Percentiles rank a stretch among this genome's conserved stretches.
Evolutionary conservation across 2,888 invertebrate species (phyloP).

Genomic region (Trachelus stipa): DNA sequence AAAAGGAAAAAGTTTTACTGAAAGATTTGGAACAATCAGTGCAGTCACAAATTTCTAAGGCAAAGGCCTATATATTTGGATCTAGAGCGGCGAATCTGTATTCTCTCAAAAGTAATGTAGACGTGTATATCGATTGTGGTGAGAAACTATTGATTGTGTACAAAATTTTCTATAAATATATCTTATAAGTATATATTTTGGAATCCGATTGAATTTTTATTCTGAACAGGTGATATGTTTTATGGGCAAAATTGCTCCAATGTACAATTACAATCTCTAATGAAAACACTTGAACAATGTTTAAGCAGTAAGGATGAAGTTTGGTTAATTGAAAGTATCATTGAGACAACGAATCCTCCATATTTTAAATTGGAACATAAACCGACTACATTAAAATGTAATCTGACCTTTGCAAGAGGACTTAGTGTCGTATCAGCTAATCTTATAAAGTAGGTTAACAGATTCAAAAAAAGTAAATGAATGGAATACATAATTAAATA

Average conservation of each 20-base stretch:
- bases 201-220: not conserved
- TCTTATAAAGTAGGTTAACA: conserved; percentile 50
- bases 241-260: not conserved
- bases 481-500: conserved; percentile 16
- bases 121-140: conserved; percentile 30
- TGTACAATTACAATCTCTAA: conserved; percentile 29
- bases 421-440: conserved; percentile 71
- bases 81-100: conserved; percentile 70
- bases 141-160: not conserved
- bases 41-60: conserved; percentile 10
- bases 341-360: conserved; percentile 70
- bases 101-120: conserved; percentile 24
- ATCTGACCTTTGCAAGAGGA: conserved; percentile 72
- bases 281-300: conserved; percentile 25
- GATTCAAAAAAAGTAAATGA: not conserved
- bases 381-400: conserved; percentile 68
- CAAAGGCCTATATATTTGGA: conserved; percentile 69
- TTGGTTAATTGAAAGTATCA: conserved; percentile 59
- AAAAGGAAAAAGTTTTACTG: conserved; percentile 12
- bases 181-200: not conserved
- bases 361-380: conserved; percentile 69
- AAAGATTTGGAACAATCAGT: conserved; percentile 20
- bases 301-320: conserved; percentile 21
- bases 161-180: not conserved
- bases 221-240: conserved; percentile 5